Evolutionary conservation across 2,888 invertebrate genomes (phyloP).

Genomic region (Caenorhabditis drosophilae): DNA sequence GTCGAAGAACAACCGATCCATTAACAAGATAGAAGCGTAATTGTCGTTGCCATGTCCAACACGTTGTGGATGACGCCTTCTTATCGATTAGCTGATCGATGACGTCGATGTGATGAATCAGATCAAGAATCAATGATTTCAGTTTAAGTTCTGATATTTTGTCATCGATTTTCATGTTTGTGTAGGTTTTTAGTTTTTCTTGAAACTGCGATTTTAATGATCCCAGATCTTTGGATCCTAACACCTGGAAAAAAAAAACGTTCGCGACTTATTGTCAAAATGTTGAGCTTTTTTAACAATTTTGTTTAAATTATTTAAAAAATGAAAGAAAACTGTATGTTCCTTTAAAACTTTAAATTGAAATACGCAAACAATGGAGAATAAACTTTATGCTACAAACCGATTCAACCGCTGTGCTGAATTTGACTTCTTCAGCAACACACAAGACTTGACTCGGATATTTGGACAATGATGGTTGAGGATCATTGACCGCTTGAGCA

Average conservation of each 20-base stretch:
- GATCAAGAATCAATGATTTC: slow-evolving; percentile 88
- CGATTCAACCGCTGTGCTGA: slow-evolving; percentile 83
- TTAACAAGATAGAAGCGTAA: slow-evolving; percentile 74
- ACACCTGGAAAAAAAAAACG: background rate
- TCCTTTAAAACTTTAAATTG: no score
- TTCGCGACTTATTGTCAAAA: background rate
- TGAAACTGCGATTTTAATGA: slow-evolving; percentile 69
- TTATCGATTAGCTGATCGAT: slow-evolving; percentile 79
- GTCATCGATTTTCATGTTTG: slow-evolving; percentile 71
- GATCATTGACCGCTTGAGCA: slow-evolving; percentile 73
- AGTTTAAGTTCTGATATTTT: slow-evolving; percentile 82
- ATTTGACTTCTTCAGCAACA: slow-evolving; percentile 83
- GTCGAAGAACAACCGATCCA: slow-evolving; percentile 77
- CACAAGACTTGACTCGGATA: slow-evolving; percentile 84
- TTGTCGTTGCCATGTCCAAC: slow-evolving; percentile 96
- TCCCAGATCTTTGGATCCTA: slow-evolving; percentile 52
- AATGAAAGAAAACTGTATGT: no score
- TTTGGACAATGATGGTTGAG: slow-evolving; percentile 75
- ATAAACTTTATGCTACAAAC: no score
- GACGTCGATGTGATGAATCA: slow-evolving; percentile 86
- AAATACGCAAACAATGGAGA: no score
- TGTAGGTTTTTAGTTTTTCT: slow-evolving; percentile 71
- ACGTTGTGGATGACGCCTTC: slow-evolving; percentile 71
- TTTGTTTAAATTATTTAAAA: background rate
- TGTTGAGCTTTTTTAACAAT: background rate